Evolutionary conservation across 2,888 invertebrate genomes (phyloP), one percentile per base, ranked within the genome.

Genomic region (Anagyrus pseudococci): DNA sequence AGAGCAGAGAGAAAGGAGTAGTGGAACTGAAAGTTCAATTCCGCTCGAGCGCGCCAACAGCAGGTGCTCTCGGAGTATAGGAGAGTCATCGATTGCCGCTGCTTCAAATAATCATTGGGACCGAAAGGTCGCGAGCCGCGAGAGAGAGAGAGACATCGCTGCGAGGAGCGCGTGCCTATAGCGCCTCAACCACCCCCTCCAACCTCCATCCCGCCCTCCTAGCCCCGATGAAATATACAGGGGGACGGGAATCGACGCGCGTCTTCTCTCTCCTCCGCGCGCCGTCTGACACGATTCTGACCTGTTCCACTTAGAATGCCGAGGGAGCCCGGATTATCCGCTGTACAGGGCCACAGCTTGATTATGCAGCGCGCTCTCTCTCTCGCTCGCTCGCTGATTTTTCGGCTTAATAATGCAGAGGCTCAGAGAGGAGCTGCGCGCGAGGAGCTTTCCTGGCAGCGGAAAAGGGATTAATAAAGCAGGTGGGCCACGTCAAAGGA

Each of bases 221-320:
- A 62, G 54, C 48, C 55, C 58, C 61, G 58, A 67, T 64, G 58
- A 64, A 61, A 64, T 67, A 62, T 63, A 66, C 49, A 59, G 44
- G 43, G n/a, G n/a, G n/a, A n/a, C n/a, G n/a, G n/a, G n/a, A n/a
- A n/a, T 4, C 33, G 48, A 44, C 53, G 57, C 46, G 37, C 19
- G 43, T 22, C 33, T 37, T n/a, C n/a, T n/a, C n/a, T n/a, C 25
- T 13, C n/a, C 3, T 1, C 4, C 17, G 49, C 17, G 29, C 46
- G 46, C 15, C 6, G 67, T 47, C 67, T 67, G 67, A 58, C 67
- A 44, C 37, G 29, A 67, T 64, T 67, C 53, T 56, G 67, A 64
- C 62, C 61, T 64, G 61, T 67, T 64, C 67, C 50, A 64, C 67
- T 67, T 64, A 29, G n/a, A n/a, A n/a, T n/a, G n/a, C n/a, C n/a